phyloP scores from a whole-genome alignment of 2,113 vertebrate genomes.

The Coregonus clupeaformis region DNA sequence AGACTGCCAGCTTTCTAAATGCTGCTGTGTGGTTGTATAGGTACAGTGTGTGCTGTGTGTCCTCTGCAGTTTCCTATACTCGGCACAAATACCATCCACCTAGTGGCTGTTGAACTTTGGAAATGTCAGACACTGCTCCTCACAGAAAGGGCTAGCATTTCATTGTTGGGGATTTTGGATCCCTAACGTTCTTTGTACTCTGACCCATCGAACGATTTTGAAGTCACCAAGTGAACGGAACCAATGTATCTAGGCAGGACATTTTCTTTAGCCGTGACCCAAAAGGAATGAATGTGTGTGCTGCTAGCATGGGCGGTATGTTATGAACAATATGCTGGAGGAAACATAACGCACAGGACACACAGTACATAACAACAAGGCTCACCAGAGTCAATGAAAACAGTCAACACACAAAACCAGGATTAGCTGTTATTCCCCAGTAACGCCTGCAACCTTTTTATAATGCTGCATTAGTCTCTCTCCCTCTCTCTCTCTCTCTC shows the following conservation, averaged over 20 bases:
- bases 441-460: no score
- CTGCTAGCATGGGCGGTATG: neutral
- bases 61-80: no score
- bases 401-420: no score
- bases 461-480: neutral
- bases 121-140: slow-evolving; percentile 66
- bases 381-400: no score
- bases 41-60: slow-evolving; percentile 36
- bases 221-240: no score
- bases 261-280: no score
- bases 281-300: no score
- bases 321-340: neutral
- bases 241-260: no score
- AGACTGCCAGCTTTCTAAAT: no score
- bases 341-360: neutral
- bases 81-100: slow-evolving; percentile 61
- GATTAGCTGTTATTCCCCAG: no score
- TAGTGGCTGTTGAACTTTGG: slow-evolving; percentile 71
- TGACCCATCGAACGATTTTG: no score
- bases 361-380: no score
- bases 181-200: neutral
- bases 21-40: neutral
- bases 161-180: neutral
- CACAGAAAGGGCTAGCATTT: slow-evolving; percentile 17
- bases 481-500: neutral